These are phyloP conservation scores for Smutsia gigantea DNA, from an alignment of 2,797 vertebrate genomes.

Conservation along the genomic window DNA sequence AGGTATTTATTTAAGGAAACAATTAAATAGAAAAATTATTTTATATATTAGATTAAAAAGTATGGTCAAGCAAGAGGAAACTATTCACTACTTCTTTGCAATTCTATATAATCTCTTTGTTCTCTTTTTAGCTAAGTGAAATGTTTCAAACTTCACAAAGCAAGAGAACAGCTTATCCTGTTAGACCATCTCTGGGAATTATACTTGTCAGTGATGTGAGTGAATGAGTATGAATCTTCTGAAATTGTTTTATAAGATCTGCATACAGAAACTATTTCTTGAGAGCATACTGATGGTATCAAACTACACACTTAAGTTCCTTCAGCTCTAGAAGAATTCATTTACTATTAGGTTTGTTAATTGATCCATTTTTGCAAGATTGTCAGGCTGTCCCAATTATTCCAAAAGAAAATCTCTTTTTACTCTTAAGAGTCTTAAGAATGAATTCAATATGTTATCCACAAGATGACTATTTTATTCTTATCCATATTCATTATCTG, in stretches of 20 bases:
- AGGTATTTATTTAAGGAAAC: neutral
- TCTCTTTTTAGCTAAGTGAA: slow-evolving; percentile 11
- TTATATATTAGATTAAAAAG: neutral
- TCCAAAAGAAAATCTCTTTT: slow-evolving; percentile 33
- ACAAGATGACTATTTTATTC: slow-evolving; percentile 35
- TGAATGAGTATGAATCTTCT: slow-evolving; percentile 35
- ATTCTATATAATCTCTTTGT: neutral
- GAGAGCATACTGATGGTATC: neutral
- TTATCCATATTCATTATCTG: slow-evolving; percentile 66
- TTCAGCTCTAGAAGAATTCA: neutral
- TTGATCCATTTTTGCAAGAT: slow-evolving; percentile 43
- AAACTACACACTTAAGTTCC: neutral
- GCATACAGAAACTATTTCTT: neutral
- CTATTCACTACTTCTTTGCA: neutral
- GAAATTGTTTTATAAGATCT: slow-evolving; percentile 61
- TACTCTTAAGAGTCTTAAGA: slow-evolving; percentile 34
- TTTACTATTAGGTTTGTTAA: slow-evolving; percentile 56
- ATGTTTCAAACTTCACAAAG: slow-evolving; percentile 21
- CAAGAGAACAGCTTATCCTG: neutral
- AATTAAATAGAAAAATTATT: neutral
- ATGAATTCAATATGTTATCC: slow-evolving; percentile 39
- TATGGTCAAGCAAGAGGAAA: neutral
- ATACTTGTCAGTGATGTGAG: slow-evolving; percentile 40
- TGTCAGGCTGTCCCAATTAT: neutral
- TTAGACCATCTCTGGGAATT: slow-evolving; percentile 40